These are phyloP conservation scores for Zosterops borbonicus DNA, from an alignment of 2,113 vertebrate species.

Conservation along the genomic window DNA sequence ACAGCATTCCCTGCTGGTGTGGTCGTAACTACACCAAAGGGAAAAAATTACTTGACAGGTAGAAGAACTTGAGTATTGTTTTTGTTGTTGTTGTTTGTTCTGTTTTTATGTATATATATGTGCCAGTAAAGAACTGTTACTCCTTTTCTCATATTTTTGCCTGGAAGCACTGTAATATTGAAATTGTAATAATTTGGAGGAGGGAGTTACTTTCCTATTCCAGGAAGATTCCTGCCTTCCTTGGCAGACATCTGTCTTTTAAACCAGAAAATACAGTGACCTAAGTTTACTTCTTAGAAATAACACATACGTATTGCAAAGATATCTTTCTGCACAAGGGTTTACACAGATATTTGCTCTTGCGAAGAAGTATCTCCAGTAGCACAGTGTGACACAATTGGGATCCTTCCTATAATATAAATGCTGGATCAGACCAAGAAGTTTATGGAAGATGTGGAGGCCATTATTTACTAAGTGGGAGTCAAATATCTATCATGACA, in stretches of 20 bases:
- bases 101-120: neutral
- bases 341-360: too few species aligned
- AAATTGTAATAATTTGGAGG: neutral
- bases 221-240: neutral
- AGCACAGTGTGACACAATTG: too few species aligned
- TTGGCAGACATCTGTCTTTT: too few species aligned
- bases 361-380: too few species aligned
- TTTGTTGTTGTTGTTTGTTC: neutral
- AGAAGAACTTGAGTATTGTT: neutral
- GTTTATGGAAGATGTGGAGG: too few species aligned
- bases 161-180: neutral
- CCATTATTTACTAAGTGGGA: too few species aligned
- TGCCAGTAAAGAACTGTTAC: neutral
- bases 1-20: neutral
- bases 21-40: neutral
- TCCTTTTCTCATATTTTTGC: neutral
- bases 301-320: too few species aligned
- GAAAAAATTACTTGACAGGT: neutral
- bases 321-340: too few species aligned
- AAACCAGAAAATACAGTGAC: neutral
- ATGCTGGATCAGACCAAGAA: too few species aligned
- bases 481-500: too few species aligned
- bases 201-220: neutral
- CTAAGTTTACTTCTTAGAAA: too few species aligned
- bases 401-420: too few species aligned